These are phyloP conservation scores for Metopia argyrocephala DNA, from an alignment of 2,888 invertebrate species.

Conservation along the genomic window DNA sequence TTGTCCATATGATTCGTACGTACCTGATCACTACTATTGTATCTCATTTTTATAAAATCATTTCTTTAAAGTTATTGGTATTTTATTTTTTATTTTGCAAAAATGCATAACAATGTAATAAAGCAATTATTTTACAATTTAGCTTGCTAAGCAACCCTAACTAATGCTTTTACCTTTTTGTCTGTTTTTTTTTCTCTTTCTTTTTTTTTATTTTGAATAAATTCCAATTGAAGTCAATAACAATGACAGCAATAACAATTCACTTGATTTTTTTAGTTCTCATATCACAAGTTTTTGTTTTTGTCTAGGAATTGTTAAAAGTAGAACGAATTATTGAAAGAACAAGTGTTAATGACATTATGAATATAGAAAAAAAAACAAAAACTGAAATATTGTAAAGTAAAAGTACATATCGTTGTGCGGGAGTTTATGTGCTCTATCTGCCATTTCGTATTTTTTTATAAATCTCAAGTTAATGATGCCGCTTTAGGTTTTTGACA, in stretches of 20 bases:
- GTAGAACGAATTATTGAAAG: not conserved
- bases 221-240: not conserved
- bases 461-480: no score
- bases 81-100: not conserved
- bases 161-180: not conserved
- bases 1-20: no score
- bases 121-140: no score
- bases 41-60: no score
- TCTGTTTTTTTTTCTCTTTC: not conserved
- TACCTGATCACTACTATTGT: no score
- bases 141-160: no score
- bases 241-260: not conserved
- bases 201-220: not conserved
- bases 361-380: not conserved
- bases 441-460: no score
- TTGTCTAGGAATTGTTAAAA: slow-evolving; percentile 1
- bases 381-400: not conserved
- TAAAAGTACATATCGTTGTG: not conserved
- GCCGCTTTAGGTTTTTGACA: no score
- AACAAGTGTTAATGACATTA: slow-evolving; percentile 17
- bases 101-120: not conserved
- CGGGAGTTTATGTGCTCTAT: no score
- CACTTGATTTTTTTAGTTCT: not conserved
- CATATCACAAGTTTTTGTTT: not conserved
- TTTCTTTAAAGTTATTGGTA: no score